These are phyloP conservation scores for Psittacula echo DNA, from an alignment of 2,797 vertebrate species.

Conservation along the genomic window DNA sequence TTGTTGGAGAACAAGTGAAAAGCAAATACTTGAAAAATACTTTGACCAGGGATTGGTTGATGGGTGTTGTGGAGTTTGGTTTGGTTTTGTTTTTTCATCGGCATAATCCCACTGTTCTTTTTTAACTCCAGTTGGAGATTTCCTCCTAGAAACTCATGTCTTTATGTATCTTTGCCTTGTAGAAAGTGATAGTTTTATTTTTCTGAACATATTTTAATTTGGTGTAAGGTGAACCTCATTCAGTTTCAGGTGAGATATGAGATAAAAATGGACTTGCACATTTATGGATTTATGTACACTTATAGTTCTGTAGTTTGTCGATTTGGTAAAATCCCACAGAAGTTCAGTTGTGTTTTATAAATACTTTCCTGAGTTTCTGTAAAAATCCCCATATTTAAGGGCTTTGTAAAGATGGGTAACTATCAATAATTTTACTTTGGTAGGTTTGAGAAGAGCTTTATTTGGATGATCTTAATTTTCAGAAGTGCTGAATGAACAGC, in stretches of 20 bases:
- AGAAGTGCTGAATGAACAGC: neutral
- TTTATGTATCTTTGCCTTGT: neutral
- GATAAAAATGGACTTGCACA: neutral
- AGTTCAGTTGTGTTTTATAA: neutral
- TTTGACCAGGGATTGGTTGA: neutral
- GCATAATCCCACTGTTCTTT: neutral
- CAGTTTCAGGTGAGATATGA: neutral
- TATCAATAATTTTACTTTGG: neutral
- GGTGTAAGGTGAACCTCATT: neutral
- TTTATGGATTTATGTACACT: neutral
- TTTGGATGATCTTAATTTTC: neutral
- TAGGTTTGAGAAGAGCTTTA: neutral
- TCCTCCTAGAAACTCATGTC: neutral
- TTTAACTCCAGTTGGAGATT: neutral
- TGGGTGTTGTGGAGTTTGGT: neutral
- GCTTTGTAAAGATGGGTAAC: neutral
- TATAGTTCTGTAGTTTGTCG: accelerated
- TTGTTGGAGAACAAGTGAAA: neutral
- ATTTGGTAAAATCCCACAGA: neutral
- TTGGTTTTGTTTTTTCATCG: neutral
- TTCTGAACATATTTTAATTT: neutral
- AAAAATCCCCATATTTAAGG: neutral
- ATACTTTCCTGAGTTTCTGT: neutral
- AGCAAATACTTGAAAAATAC: neutral
- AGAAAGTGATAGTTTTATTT: neutral